These are phyloP conservation scores for Gymnoscopelus microlampas DNA, from an alignment of 2,797 vertebrate species.

Conservation along the genomic window DNA sequence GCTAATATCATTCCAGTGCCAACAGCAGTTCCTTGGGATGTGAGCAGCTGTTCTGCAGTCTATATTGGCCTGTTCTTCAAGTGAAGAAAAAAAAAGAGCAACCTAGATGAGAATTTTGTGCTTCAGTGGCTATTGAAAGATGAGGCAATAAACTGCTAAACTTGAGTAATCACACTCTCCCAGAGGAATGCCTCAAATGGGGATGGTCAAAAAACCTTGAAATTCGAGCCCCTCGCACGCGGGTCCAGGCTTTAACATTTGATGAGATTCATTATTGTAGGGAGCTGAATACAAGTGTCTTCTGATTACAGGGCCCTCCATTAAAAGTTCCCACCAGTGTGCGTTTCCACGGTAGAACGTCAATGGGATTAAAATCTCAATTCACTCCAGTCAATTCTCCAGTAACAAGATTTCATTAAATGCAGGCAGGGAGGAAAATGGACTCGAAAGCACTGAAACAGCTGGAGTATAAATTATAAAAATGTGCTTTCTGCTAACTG, in stretches of 20 bases:
- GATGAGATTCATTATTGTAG: slow-evolving; percentile 98
- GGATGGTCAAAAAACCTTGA: slow-evolving; percentile 98
- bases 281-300: slow-evolving; percentile 95
- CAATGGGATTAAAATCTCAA: slow-evolving; percentile 99
- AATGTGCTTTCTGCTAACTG: slow-evolving; percentile 97
- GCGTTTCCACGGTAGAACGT: slow-evolving; percentile 91
- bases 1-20: slow-evolving; percentile 76
- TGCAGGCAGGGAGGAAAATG: slow-evolving; percentile 94
- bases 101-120: slow-evolving; percentile 99
- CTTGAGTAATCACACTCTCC: slow-evolving; percentile 99
- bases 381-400: slow-evolving; percentile 98
- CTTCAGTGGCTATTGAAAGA: slow-evolving; percentile 99
- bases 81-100: slow-evolving; percentile 84
- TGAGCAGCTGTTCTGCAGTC: slow-evolving; percentile 89
- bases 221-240: slow-evolving; percentile 90
- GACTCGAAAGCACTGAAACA: slow-evolving; percentile 96
- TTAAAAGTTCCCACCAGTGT: slow-evolving; percentile 95
- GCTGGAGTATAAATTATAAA: slow-evolving; percentile 99
- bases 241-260: slow-evolving; percentile 90
- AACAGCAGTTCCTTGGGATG: slow-evolving; percentile 85
- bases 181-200: slow-evolving; percentile 95
- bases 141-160: slow-evolving; percentile 99
- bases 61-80: slow-evolving; percentile 96
- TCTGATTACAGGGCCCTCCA: slow-evolving; percentile 93
- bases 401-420: slow-evolving; percentile 99